These are phyloP conservation scores for Andrena bicolor DNA, from an alignment of 2,888 invertebrate species.

Conservation along the genomic window DNA sequence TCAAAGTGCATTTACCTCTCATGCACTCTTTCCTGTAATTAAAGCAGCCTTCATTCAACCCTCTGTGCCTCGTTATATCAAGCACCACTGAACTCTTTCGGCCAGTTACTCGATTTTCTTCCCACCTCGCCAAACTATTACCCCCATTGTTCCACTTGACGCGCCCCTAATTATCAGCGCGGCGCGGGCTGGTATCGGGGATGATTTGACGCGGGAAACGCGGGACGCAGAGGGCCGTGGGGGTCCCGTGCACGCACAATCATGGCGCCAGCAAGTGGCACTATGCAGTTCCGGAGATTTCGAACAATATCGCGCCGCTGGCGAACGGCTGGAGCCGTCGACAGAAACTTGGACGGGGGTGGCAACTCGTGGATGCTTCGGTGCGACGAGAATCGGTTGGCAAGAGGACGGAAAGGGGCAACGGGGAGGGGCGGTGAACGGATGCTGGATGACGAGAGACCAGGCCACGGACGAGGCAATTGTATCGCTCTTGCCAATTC, in stretches of 20 bases:
- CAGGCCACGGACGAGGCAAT: slow-evolving; percentile 55
- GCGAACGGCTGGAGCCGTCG: slow-evolving; percentile 34
- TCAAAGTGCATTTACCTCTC: neutral
- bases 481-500: slow-evolving; percentile 68
- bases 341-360: slow-evolving; percentile 62
- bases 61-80: neutral
- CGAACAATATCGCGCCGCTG: slow-evolving; percentile 59
- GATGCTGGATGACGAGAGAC: slow-evolving; percentile 44
- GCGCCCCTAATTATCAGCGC: slow-evolving; percentile 13
- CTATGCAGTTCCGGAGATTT: slow-evolving; percentile 62
- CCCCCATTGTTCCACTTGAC: slow-evolving; percentile 10
- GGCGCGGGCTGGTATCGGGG: slow-evolving; percentile 4
- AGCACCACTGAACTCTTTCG: slow-evolving; percentile 3
- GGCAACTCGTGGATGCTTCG: slow-evolving; percentile 53
- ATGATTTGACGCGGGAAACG: slow-evolving; percentile 18
- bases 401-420: slow-evolving; percentile 12
- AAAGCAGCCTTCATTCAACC: neutral
- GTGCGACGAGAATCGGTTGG: slow-evolving; percentile 41
- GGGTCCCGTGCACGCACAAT: slow-evolving; percentile 20
- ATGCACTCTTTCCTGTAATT: too few relatives aligned
- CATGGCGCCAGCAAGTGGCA: slow-evolving; percentile 24
- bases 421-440: slow-evolving; percentile 10
- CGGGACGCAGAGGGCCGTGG: neutral
- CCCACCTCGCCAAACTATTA: slow-evolving; percentile 3
- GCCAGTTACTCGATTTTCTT: neutral